A percentile compares a stretch with the other conserved stretches of the same genome.
Conservation (phyloP, 2,888 invertebrate species). For the Noctua janthe region DNA sequence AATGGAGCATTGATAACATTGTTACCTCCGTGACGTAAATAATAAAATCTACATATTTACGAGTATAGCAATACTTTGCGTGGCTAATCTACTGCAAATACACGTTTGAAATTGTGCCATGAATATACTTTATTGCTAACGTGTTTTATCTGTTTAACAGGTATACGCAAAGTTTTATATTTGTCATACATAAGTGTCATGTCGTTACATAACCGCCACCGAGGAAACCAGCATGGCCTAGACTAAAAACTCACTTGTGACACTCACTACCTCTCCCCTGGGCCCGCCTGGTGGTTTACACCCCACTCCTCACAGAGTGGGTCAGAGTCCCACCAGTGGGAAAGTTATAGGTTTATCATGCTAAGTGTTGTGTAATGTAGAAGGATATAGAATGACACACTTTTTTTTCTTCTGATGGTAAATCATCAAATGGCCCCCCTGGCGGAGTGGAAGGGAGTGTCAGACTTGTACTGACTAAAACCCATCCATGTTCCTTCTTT, state of each 20-base stretch:
- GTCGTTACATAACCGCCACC: neutral
- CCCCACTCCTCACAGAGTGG: neutral
- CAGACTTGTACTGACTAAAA: no score
- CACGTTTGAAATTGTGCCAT: conserved; percentile 14
- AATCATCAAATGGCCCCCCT: no score
- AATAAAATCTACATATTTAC: conserved; percentile 21
- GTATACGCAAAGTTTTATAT: neutral
- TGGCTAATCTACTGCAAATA: conserved; percentile 1
- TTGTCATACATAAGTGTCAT: neutral
- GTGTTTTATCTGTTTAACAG: conserved; percentile 25
- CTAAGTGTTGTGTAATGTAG: neutral
- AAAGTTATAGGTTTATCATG: neutral
- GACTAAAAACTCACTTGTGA: neutral
- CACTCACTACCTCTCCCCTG: no score
- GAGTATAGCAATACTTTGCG: neutral
- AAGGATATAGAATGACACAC: no score
- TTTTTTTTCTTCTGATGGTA: no score
- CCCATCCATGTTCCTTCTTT: no score
- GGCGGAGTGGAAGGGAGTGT: no score
- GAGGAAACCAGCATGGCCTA: neutral
- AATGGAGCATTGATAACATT: conserved; percentile 9
- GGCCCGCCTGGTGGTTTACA: neutral
- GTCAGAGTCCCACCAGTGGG: neutral
- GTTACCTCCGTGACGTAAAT: conserved; percentile 5
- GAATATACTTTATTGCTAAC: conserved; percentile 6